Evolutionary conservation across 2,113 vertebrate species (phyloP).

Genomic region (Xiphophorus couchianus): DNA sequence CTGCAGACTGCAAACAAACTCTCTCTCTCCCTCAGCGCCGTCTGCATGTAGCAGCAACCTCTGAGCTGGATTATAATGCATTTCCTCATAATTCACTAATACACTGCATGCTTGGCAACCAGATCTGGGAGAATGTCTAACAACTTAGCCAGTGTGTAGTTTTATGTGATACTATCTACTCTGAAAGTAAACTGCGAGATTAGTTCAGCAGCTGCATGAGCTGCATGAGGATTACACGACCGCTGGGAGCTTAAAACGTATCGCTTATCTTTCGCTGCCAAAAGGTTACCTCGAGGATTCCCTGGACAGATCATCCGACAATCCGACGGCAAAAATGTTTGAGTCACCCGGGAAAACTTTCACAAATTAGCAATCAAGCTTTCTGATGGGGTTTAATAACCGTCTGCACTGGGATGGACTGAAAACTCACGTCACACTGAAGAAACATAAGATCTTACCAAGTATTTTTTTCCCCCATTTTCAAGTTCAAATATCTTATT

Average conservation of each 20-base stretch:
- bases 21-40: slow-evolving; percentile 4
- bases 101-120: slow-evolving; percentile 44
- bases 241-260: slow-evolving; percentile 69
- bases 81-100: slow-evolving; percentile 63
- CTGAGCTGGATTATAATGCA: slow-evolving; percentile 68
- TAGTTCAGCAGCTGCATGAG: slow-evolving; percentile 69
- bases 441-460: no score
- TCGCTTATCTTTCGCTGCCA: slow-evolving; percentile 62
- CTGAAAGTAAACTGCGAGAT: slow-evolving; percentile 68
- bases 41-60: slow-evolving; percentile 58
- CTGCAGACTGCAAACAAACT: slow-evolving; percentile 1
- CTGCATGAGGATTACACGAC: slow-evolving; percentile 76
- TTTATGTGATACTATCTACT: slow-evolving; percentile 62
- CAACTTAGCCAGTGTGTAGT: slow-evolving; percentile 71
- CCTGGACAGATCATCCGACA: slow-evolving; percentile 50
- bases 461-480: no score
- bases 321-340: slow-evolving; percentile 10
- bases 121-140: slow-evolving; percentile 53
- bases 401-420: not conserved
- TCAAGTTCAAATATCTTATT: no score
- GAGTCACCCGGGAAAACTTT: not conserved
- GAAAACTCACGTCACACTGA: no score
- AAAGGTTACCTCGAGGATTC: slow-evolving; percentile 68
- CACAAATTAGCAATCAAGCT: slow-evolving; percentile 2
- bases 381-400: no score